Percentiles rank a stretch among this genome's conserved stretches.
Conservation (phyloP, 2,888 invertebrate species). For the Cenopis cana region DNA sequence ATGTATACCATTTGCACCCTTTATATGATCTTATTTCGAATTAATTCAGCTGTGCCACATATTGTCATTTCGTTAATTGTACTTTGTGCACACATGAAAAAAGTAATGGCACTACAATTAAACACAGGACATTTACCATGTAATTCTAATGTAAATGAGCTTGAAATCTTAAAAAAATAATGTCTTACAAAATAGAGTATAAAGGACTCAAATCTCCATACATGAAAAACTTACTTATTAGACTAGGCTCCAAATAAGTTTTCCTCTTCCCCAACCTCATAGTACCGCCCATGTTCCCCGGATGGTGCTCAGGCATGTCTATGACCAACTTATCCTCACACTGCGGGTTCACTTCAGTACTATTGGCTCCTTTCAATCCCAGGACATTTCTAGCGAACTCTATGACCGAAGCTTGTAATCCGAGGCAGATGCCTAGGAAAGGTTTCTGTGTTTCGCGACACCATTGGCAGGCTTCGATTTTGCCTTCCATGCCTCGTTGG, state of each 20-base stretch:
- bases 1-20: too few species aligned
- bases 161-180: not conserved
- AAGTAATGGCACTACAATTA: too few species aligned
- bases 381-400: constrained; percentile 97
- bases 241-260: constrained; percentile 90
- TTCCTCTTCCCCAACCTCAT: constrained; percentile 98
- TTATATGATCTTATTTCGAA: too few species aligned
- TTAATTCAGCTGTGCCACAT: not conserved
- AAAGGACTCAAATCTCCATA: constrained; percentile 4
- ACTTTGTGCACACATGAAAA: too few species aligned
- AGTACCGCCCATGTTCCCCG: constrained; percentile 97
- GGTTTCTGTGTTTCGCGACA: constrained; percentile 96
- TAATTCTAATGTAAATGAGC: too few species aligned
- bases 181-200: constrained; percentile 6
- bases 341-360: constrained; percentile 92
- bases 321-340: constrained; percentile 93
- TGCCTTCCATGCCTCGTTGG: constrained; percentile 97
- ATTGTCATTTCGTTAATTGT: too few species aligned
- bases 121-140: too few species aligned
- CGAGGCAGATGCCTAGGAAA: constrained; percentile 98
- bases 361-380: constrained; percentile 90
- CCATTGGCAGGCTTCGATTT: constrained; percentile 97
- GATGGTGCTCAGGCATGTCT: constrained; percentile 99
- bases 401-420: constrained; percentile 98
- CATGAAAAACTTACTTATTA: constrained; percentile 85